phyloP scores from a whole-genome alignment of 2,888 invertebrate genomes.

The Erebia palarica region DNA sequence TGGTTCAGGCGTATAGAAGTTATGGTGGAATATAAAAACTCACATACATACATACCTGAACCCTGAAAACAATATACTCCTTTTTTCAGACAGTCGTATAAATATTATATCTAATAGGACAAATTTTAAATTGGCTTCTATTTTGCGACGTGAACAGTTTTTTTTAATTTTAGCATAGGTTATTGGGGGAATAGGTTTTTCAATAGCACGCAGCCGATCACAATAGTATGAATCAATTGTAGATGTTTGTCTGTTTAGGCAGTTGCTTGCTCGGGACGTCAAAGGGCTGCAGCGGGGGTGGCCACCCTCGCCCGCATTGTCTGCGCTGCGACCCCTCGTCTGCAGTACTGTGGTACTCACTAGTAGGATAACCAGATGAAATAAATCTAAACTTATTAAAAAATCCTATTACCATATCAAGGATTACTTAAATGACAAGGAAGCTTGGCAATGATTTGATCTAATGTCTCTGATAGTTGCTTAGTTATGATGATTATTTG shows the following conservation, averaged over 20 bases:
- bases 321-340: conserved; percentile 26
- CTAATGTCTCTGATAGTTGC: too few relatives aligned
- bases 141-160: background rate
- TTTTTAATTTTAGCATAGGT: background rate
- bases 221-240: conserved; percentile 30
- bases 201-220: conserved; percentile 3
- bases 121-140: background rate
- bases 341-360: background rate
- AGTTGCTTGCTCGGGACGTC: conserved; percentile 18
- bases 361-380: background rate
- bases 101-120: too few relatives aligned
- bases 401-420: too few relatives aligned
- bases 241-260: conserved; percentile 12
- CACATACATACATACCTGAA: too few relatives aligned
- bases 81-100: too few relatives aligned
- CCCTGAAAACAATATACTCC: too few relatives aligned
- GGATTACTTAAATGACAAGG: too few relatives aligned
- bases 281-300: conserved; percentile 22
- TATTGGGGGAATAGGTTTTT: conserved; percentile 10
- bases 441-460: too few relatives aligned
- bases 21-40: too few relatives aligned
- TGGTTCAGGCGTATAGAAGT: too few relatives aligned
- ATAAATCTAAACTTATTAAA: too few relatives aligned
- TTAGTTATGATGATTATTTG: too few relatives aligned
- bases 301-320: conserved; percentile 31